Base-by-base conservation (phyloP, 2,888 invertebrate species). In the Spialia ferax region DNA sequence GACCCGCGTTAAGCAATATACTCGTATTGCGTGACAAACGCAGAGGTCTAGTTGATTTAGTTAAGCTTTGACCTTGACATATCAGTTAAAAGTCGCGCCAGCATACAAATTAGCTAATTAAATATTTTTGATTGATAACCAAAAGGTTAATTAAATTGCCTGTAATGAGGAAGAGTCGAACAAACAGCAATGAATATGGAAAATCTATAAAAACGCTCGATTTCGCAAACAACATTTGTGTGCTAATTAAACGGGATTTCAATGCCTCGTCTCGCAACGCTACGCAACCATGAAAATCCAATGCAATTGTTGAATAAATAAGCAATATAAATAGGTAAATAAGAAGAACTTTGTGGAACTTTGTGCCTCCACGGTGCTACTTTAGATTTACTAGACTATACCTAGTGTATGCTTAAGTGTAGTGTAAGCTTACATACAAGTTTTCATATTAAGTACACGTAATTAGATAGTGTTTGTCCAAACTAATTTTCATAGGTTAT, bases 51-150 rank as follows among this genome's bases (percentile, higher is more conserved):
- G 18, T 45, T 55, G 29, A 56, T 48, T 48, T 29, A 56, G 22
- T 32, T 48, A 56, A 42, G 54, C 26, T 63, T 20, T 29, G 15
- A 7, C 63, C 63, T 64, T 64, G 56, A 64, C 63, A 64, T 64
- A 64, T 64, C 56, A 57, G 15, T 57, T 50, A 48, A 63, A 50
- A 32, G 35, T 45, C 20, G 22, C 32, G 22, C 26, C 22, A 11
- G 50, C 45, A 64, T 64, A 64, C 48, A 48, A 64, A 64, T 57
- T 57, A 32, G 22, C 48, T 64, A 64, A 64, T 64, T 64, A 64
- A 26, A 57, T 35, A 57, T 56, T 57, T 61, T 63, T 52, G 52
- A 57, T 18, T 32, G 29, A 63, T 59, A 50, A 50, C 48, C 13
- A 29, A 32, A 63, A 63, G 55, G 55, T 63, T 63, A 63, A 63